A percentile compares a stretch with the other conserved stretches of the same genome.
Conservation (phyloP, 2,888 invertebrate genomes). For the Torymus auratus region DNA sequence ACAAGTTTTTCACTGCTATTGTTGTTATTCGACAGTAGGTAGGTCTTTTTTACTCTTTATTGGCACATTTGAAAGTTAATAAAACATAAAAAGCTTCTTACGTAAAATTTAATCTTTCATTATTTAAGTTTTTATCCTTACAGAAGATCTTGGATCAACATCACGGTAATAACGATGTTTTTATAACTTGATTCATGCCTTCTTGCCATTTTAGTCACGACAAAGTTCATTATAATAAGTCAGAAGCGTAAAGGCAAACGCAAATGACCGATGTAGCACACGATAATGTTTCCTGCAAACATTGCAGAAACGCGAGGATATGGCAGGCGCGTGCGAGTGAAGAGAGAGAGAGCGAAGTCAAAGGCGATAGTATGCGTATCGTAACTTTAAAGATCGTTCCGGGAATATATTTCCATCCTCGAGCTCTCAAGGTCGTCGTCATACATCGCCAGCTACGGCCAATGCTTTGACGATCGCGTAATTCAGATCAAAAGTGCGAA, state of each 20-base stretch:
- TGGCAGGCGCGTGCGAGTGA: not conserved
- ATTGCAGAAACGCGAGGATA: not conserved
- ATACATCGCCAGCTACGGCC: conserved; percentile 15
- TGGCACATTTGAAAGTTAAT: too few species aligned
- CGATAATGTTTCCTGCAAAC: conserved; percentile 28
- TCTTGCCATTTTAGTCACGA: conserved; percentile 1
- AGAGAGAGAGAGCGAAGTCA: conserved; percentile 3
- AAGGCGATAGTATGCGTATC: conserved; percentile 2
- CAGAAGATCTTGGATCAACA: conserved; percentile 21
- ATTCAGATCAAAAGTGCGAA: conserved; percentile 7
- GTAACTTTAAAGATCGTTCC: conserved; percentile 24
- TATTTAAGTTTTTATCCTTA: not conserved
- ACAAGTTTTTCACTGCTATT: too few species aligned
- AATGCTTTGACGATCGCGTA: conserved; percentile 1
- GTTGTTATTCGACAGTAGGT: too few species aligned
- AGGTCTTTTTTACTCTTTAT: too few species aligned
- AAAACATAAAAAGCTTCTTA: too few species aligned
- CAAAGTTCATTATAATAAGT: conserved; percentile 16
- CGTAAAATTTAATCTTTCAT: too few species aligned
- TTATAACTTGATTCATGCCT: not conserved
- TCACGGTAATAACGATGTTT: conserved; percentile 15
- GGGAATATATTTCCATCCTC: conserved; percentile 12
- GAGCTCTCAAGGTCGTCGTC: conserved; percentile 7
- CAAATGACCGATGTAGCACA: conserved; percentile 5
- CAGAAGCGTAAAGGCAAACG: conserved; percentile 13